These are phyloP conservation scores for Parnassius orleans DNA, from an alignment of 2,888 invertebrate genomes.

Conservation along the genomic window DNA sequence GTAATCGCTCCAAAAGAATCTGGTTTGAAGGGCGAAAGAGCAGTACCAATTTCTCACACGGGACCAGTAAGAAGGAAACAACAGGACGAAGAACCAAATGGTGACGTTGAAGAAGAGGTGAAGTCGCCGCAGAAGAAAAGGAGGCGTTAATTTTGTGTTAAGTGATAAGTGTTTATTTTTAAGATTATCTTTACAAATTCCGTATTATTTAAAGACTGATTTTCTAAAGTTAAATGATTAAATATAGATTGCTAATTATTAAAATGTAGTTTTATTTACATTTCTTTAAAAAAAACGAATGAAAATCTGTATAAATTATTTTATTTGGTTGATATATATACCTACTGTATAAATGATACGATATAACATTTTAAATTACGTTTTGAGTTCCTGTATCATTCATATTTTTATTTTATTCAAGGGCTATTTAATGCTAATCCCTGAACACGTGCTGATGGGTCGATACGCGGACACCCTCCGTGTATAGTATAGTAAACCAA, in stretches of 20 bases:
- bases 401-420: too few species aligned
- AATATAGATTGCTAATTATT: neutral
- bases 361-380: too few species aligned
- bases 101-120: conserved; percentile 34
- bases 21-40: conserved; percentile 63
- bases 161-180: conserved; percentile 2
- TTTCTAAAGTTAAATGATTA: conserved; percentile 2
- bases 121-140: conserved; percentile 65
- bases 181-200: neutral
- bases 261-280: neutral
- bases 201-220: conserved; percentile 17
- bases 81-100: conserved; percentile 43
- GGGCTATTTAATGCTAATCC: too few species aligned
- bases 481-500: too few species aligned
- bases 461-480: too few species aligned
- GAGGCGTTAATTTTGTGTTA: conserved; percentile 43
- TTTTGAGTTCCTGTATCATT: too few species aligned
- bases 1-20: conserved; percentile 81
- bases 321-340: too few species aligned
- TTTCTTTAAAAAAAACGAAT: neutral
- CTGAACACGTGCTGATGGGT: too few species aligned
- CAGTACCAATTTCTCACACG: conserved; percentile 82
- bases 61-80: conserved; percentile 79
- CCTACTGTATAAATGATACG: too few species aligned
- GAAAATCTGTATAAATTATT: too few species aligned